These are phyloP conservation scores for Tinea pellionella DNA, from an alignment of 2,888 invertebrate species.

Conservation along the genomic window DNA sequence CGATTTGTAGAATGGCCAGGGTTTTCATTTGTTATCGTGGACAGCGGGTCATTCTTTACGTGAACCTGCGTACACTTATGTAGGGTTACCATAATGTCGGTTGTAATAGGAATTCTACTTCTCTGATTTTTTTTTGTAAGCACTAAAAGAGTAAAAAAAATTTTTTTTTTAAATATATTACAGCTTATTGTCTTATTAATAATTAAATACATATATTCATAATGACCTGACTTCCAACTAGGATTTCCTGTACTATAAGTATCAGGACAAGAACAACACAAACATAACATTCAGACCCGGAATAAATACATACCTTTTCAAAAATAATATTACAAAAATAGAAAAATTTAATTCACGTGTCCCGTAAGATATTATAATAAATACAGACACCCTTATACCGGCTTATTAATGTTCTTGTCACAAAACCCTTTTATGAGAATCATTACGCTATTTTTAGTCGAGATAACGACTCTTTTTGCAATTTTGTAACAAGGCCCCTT, in stretches of 20 bases:
- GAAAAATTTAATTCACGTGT: neutral
- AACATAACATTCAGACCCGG: too few species aligned
- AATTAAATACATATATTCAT: too few species aligned
- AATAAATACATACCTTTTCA: too few species aligned
- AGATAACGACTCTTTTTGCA: neutral
- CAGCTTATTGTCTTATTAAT: too few species aligned
- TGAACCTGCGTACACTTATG: neutral
- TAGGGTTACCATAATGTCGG: neutral
- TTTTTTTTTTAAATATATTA: too few species aligned
- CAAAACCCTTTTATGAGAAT: neutral
- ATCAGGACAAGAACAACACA: too few species aligned
- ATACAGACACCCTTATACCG: neutral
- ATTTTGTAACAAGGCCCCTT: neutral
- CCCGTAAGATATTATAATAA: neutral
- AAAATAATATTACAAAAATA: too few species aligned
- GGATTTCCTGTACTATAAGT: too few species aligned
- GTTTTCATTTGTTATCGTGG: constrained; percentile 9
- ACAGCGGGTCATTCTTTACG: neutral
- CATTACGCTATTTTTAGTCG: constrained; percentile 1
- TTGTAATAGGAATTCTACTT: too few species aligned
- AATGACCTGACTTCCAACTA: too few species aligned
- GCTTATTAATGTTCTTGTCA: constrained; percentile 10
- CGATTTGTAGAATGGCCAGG: constrained; percentile 8
- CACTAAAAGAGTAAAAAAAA: too few species aligned
- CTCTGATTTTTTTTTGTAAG: too few species aligned